A percentile compares a stretch with the other conserved stretches of the same genome.
phyloP scores from a whole-genome alignment of 2,797 vertebrate genomes.

The Clamator glandarius region DNA sequence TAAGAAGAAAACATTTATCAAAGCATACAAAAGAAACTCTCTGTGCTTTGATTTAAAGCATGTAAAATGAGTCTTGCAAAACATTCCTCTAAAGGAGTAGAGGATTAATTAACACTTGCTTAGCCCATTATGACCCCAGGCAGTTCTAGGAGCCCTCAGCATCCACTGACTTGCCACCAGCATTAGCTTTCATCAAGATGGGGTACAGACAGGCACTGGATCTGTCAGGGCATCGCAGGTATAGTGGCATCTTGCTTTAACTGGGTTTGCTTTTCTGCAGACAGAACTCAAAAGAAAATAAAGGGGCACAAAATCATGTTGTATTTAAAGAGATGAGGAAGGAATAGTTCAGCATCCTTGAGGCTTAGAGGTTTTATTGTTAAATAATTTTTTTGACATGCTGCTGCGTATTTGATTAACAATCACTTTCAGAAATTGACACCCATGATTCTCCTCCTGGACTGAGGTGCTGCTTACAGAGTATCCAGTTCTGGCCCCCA shows the following conservation, averaged over 20 bases:
- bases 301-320: background rate
- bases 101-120: background rate
- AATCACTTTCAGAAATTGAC: accelerated
- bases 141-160: background rate
- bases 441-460: background rate
- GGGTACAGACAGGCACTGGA: background rate
- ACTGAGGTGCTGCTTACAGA: background rate
- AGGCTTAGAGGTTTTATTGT: background rate
- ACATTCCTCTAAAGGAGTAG: background rate
- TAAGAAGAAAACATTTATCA: slow-evolving; percentile 32
- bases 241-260: background rate
- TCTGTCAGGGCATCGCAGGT: background rate
- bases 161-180: background rate
- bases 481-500: accelerated
- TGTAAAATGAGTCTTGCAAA: slow-evolving; percentile 58
- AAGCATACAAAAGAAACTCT: slow-evolving; percentile 21
- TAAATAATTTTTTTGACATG: background rate
- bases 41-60: slow-evolving; percentile 37
- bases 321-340: background rate
- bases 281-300: background rate
- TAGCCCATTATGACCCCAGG: background rate
- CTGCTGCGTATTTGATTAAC: background rate
- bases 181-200: background rate
- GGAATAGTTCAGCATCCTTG: background rate
- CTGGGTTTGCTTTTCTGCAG: background rate